These are phyloP conservation scores for Malurus melanocephalus DNA, from an alignment of 2,113 vertebrate genomes.

Conservation along the genomic window DNA sequence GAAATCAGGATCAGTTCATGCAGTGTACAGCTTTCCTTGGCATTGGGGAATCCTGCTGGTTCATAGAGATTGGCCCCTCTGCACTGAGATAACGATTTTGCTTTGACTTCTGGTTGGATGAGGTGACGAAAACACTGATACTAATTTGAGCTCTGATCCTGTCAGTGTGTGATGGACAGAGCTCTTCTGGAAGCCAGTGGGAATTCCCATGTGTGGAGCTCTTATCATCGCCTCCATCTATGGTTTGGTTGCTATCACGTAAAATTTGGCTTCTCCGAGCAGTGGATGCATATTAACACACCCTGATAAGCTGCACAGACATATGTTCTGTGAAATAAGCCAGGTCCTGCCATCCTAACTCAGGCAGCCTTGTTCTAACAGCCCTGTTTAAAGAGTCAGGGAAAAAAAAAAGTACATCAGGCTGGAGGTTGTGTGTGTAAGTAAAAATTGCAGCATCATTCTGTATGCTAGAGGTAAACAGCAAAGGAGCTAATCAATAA, in stretches of 20 bases:
- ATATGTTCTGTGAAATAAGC: neutral
- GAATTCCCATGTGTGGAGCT: conserved; percentile 4
- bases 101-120: conserved; percentile 10
- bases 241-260: neutral
- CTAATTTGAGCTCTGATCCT: neutral
- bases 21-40: neutral
- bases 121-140: neutral
- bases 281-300: neutral
- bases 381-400: neutral
- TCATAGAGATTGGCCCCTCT: neutral
- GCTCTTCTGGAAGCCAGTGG: neutral
- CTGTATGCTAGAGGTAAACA: neutral
- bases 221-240: neutral
- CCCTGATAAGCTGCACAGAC: neutral
- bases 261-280: neutral
- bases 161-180: neutral
- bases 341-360: neutral
- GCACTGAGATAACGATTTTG: neutral
- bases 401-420: accelerated
- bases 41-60: neutral
- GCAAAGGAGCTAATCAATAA: conserved; percentile 46
- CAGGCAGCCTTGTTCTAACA: neutral
- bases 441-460: conserved; percentile 33
- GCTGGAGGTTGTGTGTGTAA: neutral
- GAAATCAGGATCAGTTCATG: neutral